Evolutionary conservation across 1,140 invertebrate genomes (phyloP).

Genomic region (Muscidifurax raptorellus): DNA sequence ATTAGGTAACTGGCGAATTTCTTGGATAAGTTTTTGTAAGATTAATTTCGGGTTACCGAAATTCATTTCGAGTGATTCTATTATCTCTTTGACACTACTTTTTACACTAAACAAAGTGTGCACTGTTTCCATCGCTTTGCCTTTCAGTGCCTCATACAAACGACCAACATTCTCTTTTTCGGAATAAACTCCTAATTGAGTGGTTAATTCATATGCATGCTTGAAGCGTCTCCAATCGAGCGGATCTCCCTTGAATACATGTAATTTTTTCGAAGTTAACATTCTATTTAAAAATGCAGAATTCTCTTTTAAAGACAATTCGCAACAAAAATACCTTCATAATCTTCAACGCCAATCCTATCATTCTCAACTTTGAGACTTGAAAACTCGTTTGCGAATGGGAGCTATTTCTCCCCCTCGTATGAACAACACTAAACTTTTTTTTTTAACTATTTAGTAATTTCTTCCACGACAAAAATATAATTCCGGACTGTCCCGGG

Average conservation of each 20-base stretch:
- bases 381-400: too few relatives aligned
- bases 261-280: not conserved
- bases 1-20: not conserved
- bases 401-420: too few relatives aligned
- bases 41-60: conserved; percentile 21
- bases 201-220: not conserved
- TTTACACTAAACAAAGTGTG: not conserved
- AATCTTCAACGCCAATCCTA: too few relatives aligned
- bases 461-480: too few relatives aligned
- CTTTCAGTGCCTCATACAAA: not conserved
- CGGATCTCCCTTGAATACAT: not conserved
- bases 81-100: not conserved
- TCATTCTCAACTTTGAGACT: too few relatives aligned
- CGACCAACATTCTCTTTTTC: not conserved
- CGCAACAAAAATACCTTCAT: too few relatives aligned
- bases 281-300: not conserved
- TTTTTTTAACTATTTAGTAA: too few relatives aligned
- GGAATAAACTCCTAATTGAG: not conserved
- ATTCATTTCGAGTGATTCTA: conserved; percentile 15
- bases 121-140: not conserved
- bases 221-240: not conserved
- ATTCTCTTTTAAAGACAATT: not conserved
- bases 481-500: too few relatives aligned
- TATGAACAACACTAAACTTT: too few relatives aligned
- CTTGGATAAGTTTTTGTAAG: not conserved